A percentile compares a stretch with the other conserved stretches of the same genome.
phyloP scores from a whole-genome alignment of 2,113 vertebrate genomes.

The Tragulus kanchil region DNA sequence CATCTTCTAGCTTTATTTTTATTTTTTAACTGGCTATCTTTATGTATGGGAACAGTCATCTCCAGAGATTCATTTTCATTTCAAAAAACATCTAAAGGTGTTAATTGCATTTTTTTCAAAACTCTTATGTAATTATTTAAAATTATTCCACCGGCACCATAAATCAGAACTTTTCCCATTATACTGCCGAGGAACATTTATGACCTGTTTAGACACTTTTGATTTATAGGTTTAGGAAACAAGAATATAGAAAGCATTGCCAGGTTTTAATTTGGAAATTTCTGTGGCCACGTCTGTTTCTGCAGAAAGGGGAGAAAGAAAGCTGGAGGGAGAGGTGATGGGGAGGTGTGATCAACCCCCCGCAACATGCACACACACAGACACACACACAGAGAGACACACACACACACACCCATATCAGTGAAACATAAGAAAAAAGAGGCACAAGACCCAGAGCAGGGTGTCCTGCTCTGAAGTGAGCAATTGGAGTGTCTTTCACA shows the following conservation, averaged over 20 bases:
- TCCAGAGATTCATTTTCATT: constrained; percentile 87
- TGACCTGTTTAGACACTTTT: constrained; percentile 83
- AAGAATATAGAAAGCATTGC: constrained; percentile 79
- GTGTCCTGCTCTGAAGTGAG: background rate
- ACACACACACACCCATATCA: background rate
- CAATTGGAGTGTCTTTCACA: background rate
- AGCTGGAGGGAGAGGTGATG: background rate
- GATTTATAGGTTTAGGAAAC: constrained; percentile 83
- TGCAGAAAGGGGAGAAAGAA: constrained; percentile 41
- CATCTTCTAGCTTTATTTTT: constrained; percentile 78
- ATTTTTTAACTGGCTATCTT: constrained; percentile 72
- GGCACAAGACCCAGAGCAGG: background rate
- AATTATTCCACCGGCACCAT: constrained; percentile 76
- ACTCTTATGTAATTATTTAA: constrained; percentile 84
- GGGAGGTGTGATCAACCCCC: background rate
- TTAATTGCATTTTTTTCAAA: constrained; percentile 90
- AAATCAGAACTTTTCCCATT: constrained; percentile 79
- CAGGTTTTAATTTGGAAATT: constrained; percentile 82
- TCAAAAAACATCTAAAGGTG: constrained; percentile 86
- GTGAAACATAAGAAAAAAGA: background rate
- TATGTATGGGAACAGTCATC: constrained; percentile 85
- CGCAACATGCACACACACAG: background rate
- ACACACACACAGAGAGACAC: too few species aligned
- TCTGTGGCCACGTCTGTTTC: constrained; percentile 72
- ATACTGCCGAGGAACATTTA: constrained; percentile 66